Conservation (phyloP, 2,888 invertebrate genomes). For the Leptinotarsa haldemani region DNA sequence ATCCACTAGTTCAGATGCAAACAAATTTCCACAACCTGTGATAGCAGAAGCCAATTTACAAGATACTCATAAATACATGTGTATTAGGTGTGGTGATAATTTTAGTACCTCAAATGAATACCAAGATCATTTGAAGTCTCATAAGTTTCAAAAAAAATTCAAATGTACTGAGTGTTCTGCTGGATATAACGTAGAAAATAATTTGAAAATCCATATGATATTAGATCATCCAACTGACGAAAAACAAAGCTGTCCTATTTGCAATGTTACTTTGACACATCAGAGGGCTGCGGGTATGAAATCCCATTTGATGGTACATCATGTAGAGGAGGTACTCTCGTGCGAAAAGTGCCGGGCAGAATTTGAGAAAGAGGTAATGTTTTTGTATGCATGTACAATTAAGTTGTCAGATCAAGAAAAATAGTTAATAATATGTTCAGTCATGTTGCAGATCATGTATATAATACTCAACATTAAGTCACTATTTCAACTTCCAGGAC, state of each 20-base stretch:
- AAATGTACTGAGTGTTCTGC: conserved; percentile 60
- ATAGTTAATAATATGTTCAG: too few species aligned
- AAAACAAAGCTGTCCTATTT: conserved; percentile 61
- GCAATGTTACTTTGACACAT: conserved; percentile 57
- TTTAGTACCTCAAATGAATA: conserved; percentile 55
- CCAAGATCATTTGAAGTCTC: conserved; percentile 59
- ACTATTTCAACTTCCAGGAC: conserved; percentile 58
- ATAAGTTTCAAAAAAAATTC: conserved; percentile 59
- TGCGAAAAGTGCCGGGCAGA: conserved; percentile 61
- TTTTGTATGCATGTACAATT: neutral
- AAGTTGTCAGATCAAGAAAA: too few species aligned
- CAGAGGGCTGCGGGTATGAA: conserved; percentile 63
- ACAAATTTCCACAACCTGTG: neutral
- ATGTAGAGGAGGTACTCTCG: conserved; percentile 61
- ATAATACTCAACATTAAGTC: conserved; percentile 8
- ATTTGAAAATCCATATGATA: conserved; percentile 62
- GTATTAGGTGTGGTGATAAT: conserved; percentile 56
- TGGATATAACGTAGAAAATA: conserved; percentile 62
- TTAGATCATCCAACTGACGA: conserved; percentile 55
- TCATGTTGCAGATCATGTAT: neutral
- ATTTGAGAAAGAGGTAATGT: conserved; percentile 60
- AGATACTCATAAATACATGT: conserved; percentile 43
- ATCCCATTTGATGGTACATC: conserved; percentile 62
- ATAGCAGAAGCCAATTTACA: neutral
- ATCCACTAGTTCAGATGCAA: neutral